These are phyloP conservation scores for Drosophila engyochracea DNA, from an alignment of 2,888 invertebrate species.

Conservation along the genomic window DNA sequence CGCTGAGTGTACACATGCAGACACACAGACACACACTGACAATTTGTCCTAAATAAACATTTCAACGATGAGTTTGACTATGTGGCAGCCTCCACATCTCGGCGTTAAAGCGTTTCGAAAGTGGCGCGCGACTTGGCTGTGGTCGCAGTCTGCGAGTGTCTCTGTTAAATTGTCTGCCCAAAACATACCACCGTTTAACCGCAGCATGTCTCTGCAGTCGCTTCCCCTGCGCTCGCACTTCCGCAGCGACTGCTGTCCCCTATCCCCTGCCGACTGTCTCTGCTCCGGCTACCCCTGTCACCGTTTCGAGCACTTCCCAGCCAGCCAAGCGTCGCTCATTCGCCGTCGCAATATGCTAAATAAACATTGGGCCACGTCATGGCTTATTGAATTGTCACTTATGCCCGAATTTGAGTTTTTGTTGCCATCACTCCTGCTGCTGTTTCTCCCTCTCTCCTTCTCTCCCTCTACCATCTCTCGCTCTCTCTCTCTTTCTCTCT, in stretches of 20 bases:
- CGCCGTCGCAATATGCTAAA: conserved; percentile 82
- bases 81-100: conserved; percentile 50
- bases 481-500: neutral
- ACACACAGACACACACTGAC: conserved; percentile 43
- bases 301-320: conserved; percentile 53
- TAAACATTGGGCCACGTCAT: conserved; percentile 83
- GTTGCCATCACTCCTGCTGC: conserved; percentile 47
- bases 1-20: conserved; percentile 2
- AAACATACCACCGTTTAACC: conserved; percentile 74
- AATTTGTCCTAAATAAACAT: conserved; percentile 84
- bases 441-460: neutral
- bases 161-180: conserved; percentile 73
- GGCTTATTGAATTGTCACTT: conserved; percentile 85
- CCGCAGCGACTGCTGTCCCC: conserved; percentile 23
- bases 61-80: conserved; percentile 60
- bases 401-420: conserved; percentile 78
- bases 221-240: conserved; percentile 23
- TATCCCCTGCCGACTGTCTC: neutral
- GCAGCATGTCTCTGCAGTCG: conserved; percentile 44
- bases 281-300: conserved; percentile 3
- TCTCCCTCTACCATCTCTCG: neutral
- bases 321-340: conserved; percentile 75
- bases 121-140: conserved; percentile 57
- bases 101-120: conserved; percentile 71
- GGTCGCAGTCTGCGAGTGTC: conserved; percentile 26